Percentiles rank a stretch among this genome's conserved stretches.
Evolutionary conservation across 2,113 vertebrate species (phyloP).

Genomic region (Mus musculus): GRCm39 chr14:93209001-93209500

Average conservation of each 20-base stretch:
- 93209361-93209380: background rate
- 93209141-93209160: background rate
- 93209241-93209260: background rate
- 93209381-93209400: background rate
- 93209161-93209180: background rate
- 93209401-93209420: background rate
- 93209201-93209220: background rate
- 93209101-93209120: background rate
- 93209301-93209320: background rate
- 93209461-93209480: background rate
- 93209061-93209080: background rate
- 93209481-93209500: background rate
- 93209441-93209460: background rate
- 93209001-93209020: background rate
- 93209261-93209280: background rate
- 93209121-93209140: background rate
- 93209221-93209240: background rate
- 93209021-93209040: background rate
- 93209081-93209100: background rate
- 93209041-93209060: background rate
- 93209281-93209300: background rate
- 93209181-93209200: background rate
- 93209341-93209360: background rate
- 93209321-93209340: background rate
- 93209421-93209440: background rate